Evolutionary conservation across 2,113 vertebrate genomes (phyloP).

Genomic region (Archocentrus centrarchus): DNA sequence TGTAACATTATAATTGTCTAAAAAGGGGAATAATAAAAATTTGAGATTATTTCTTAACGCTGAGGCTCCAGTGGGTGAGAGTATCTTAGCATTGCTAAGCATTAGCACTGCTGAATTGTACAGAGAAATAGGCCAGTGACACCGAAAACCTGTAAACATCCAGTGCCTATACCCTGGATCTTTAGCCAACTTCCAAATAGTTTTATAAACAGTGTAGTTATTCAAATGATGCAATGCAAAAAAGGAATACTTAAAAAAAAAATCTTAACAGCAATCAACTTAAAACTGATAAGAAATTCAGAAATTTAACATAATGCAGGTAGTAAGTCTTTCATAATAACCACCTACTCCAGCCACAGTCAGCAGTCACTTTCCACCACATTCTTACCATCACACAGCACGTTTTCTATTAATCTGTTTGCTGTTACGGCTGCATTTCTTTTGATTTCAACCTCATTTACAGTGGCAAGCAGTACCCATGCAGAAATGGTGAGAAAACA

Average conservation of each 20-base stretch:
- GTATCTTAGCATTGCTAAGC: background rate
- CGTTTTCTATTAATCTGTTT: background rate
- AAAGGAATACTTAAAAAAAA: background rate
- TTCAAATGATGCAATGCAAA: background rate
- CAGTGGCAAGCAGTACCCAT: background rate
- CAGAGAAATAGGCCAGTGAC: background rate
- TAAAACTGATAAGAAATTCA: background rate
- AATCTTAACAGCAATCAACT: background rate
- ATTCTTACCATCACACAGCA: slow-evolving; percentile 2
- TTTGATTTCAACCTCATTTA: background rate
- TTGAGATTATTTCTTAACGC: background rate
- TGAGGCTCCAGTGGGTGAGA: background rate
- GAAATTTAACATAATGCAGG: background rate
- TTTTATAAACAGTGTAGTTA: background rate
- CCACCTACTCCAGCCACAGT: background rate
- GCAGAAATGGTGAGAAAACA: background rate
- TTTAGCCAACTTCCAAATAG: background rate
- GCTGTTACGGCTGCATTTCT: background rate
- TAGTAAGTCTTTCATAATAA: slow-evolving; percentile 33
- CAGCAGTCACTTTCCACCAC: background rate
- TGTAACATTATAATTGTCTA: background rate
- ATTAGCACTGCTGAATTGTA: background rate
- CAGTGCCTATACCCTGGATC: background rate
- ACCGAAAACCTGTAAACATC: background rate
- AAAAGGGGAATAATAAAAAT: background rate